These are phyloP conservation scores for Aphaenogaster floridana DNA, from an alignment of 1,140 invertebrate species.

Conservation along the genomic window DNA sequence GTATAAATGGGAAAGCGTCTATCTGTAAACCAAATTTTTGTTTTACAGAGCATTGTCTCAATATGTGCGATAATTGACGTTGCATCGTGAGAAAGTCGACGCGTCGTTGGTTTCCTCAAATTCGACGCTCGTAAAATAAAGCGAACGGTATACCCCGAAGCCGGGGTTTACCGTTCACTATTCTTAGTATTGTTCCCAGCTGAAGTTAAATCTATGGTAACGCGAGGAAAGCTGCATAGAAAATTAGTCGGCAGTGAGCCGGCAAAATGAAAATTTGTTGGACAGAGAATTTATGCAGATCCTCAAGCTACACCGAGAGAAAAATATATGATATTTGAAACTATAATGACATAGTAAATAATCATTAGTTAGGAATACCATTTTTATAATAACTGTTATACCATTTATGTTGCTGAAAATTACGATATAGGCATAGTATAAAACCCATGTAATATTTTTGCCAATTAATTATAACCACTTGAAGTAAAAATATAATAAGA, in stretches of 20 bases:
- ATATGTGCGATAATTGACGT: conserved; percentile 11
- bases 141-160: neutral
- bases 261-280: neutral
- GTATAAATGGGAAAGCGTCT: neutral
- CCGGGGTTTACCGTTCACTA: neutral
- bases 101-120: neutral
- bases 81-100: conserved; percentile 4
- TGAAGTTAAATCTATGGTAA: neutral
- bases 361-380: too few species aligned
- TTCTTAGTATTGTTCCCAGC: neutral
- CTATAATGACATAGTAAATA: too few species aligned
- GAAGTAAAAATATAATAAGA: too few species aligned
- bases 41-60: neutral
- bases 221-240: neutral
- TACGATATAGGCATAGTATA: too few species aligned
- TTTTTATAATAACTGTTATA: too few species aligned
- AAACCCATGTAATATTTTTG: too few species aligned
- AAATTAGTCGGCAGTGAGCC: neutral
- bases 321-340: too few species aligned
- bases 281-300: neutral
- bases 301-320: neutral
- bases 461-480: too few species aligned
- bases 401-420: too few species aligned
- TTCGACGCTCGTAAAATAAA: conserved; percentile 12
- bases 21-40: conserved; percentile 33